Conservation (phyloP, 2,113 vertebrate genomes). For the Atractosteus spatula region DNA sequence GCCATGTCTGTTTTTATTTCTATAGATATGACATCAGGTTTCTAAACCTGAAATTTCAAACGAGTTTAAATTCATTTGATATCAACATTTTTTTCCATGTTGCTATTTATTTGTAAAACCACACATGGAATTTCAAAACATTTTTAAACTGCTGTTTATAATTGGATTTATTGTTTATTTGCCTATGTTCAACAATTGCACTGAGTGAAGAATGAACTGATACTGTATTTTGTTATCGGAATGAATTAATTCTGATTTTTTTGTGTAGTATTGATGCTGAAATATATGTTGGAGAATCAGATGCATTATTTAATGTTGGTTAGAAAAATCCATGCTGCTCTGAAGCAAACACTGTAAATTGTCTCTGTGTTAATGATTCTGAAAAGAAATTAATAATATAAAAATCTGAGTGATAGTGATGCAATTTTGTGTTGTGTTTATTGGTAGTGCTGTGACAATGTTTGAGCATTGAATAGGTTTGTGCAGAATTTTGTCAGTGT, state of each 20-base stretch:
- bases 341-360: conserved; percentile 30
- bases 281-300: conserved; percentile 3
- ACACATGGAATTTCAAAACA: conserved; percentile 3
- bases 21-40: conserved; percentile 37
- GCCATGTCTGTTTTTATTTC: conserved; percentile 49
- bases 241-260: conserved; percentile 9
- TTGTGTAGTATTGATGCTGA: conserved; percentile 17
- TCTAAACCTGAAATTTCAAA: conserved; percentile 8
- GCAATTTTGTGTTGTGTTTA: conserved; percentile 1
- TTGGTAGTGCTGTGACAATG: too few relatives aligned
- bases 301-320: conserved; percentile 21
- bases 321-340: conserved; percentile 27
- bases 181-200: conserved; percentile 13
- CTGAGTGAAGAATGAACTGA: conserved; percentile 16
- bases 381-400: not conserved
- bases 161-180: conserved; percentile 21
- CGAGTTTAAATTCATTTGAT: conserved; percentile 5
- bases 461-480: too few relatives aligned
- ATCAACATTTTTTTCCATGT: not conserved
- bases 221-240: conserved; percentile 15
- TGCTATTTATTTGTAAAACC: not conserved
- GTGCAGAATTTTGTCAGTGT: too few relatives aligned
- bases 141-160: conserved; percentile 32
- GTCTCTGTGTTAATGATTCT: conserved; percentile 3
- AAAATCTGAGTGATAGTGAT: not conserved